These are phyloP conservation scores for Neoaliturus tenellus DNA, from an alignment of 2,888 invertebrate species.

Conservation along the genomic window DNA sequence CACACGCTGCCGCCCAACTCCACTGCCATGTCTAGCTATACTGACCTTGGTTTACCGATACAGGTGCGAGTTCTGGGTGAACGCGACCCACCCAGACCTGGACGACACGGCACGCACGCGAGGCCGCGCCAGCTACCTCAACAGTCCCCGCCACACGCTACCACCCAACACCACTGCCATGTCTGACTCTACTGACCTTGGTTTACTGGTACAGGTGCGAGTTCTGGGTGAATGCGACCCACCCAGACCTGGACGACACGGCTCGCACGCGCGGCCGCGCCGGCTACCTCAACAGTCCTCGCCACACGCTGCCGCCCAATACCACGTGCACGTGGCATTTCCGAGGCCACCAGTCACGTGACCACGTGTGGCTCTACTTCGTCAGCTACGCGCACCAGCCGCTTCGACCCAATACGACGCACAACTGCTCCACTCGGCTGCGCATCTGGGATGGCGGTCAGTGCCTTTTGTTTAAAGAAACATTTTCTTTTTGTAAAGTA, in stretches of 20 bases:
- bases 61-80: constrained; percentile 85
- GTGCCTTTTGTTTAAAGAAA: too few species aligned
- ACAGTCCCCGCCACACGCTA: constrained; percentile 89
- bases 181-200: too few species aligned
- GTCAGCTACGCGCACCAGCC: constrained; percentile 90
- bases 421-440: constrained; percentile 80
- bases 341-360: constrained; percentile 85
- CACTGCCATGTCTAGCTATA: constrained; percentile 91
- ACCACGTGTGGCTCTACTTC: constrained; percentile 92
- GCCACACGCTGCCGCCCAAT: constrained; percentile 90
- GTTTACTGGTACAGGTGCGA: constrained; percentile 77
- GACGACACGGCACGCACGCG: constrained; percentile 73
- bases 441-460: constrained; percentile 84
- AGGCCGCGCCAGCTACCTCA: constrained; percentile 83
- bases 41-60: too few species aligned
- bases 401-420: constrained; percentile 70
- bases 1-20: constrained; percentile 92
- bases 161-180: constrained; percentile 92
- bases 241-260: constrained; percentile 76
- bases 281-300: constrained; percentile 85
- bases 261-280: constrained; percentile 78
- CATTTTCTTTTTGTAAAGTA: too few species aligned
- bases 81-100: constrained; percentile 82
- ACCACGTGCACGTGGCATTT: constrained; percentile 93
- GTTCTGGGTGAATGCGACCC: constrained; percentile 86